Evolutionary conservation across 2,797 vertebrate genomes (phyloP), one percentile per base, ranked within the genome.

Genomic region (Numenius phaeopus): DNA sequence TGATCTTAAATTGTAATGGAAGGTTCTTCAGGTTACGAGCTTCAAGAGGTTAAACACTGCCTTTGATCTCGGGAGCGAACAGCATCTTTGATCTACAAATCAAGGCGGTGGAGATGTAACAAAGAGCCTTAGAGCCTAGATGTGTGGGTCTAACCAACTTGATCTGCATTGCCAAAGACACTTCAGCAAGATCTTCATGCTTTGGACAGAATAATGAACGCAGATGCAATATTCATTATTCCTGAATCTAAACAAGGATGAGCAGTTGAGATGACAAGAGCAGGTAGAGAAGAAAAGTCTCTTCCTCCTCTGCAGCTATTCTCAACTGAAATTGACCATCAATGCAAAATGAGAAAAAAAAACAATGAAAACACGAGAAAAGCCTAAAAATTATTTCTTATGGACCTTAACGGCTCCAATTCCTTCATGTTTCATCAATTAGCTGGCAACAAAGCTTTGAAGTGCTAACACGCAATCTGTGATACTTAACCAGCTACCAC

Each of bases 41-140:
- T 95, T 96, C 93, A 84, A 85, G 96, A 97, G 97, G 97, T 97
- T 97, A 98, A 98, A 94, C 76, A 92, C 44, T 20, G 34, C 76
- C 95, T 97, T 97, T 98, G 96, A 97, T 97, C 93, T 96, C 72
- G 55, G 81, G 54, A 94, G 76, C 1, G 24, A 97, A 66, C 37
- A 96, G 69, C 40, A 70, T 15, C 94, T 97, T 97, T 98, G 97
- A 98, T 97, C 85, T 97, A 95, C 90, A 97, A 97, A 97, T 97
- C 81, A 96, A 97, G 91, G 94, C 78, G 89, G 82, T 3, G 76
- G 58, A 84, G 83, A 85, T 37, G 39, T 20, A 72, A 92, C 39
- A 72, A 91, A 87, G 87, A 91, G 59, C 75, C 40, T 73, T 37
- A 57, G 77, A 93, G 47, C 83, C 39, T 40, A 67, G 26, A 77